Evolutionary conservation across 1,140 invertebrate genomes (phyloP).

Genomic region (Drosophila sp.): DNA sequence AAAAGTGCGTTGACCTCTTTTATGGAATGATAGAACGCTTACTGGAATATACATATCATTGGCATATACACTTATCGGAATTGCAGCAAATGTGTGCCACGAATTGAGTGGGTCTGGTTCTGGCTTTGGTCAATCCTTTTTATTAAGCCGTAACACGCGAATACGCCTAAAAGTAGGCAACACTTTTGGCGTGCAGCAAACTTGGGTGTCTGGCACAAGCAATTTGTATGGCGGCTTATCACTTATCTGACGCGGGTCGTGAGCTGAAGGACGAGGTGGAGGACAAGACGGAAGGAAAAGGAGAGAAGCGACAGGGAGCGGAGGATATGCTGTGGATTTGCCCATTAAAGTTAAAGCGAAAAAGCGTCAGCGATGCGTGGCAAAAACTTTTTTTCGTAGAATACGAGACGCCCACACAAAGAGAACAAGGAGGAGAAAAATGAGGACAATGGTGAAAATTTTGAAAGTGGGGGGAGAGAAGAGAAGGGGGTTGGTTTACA

Average conservation of each 20-base stretch:
- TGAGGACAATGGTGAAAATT: not conserved
- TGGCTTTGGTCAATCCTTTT: slow-evolving; percentile 42
- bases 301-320: not conserved
- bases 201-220: slow-evolving; percentile 33
- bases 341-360: slow-evolving; percentile 55
- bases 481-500: not conserved
- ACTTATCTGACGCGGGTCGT: slow-evolving; percentile 57
- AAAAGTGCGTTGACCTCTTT: not conserved
- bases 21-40: too few relatives aligned
- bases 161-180: slow-evolving; percentile 40
- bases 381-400: slow-evolving; percentile 47
- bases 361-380: slow-evolving; percentile 57
- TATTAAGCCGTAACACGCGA: slow-evolving; percentile 49
- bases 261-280: not conserved
- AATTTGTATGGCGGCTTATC: slow-evolving; percentile 78
- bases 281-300: not conserved
- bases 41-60: too few relatives aligned
- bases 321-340: slow-evolving; percentile 46
- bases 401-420: not conserved
- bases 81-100: slow-evolving; percentile 1
- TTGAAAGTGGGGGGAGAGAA: not conserved
- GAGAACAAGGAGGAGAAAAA: not conserved
- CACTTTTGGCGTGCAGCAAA: slow-evolving; percentile 10
- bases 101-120: not conserved
- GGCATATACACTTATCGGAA: slow-evolving; percentile 9